Evolutionary conservation across 2,888 invertebrate species (phyloP), one percentile per base, ranked within the genome.

Genomic region (Lasioglossum marginatum): DNA sequence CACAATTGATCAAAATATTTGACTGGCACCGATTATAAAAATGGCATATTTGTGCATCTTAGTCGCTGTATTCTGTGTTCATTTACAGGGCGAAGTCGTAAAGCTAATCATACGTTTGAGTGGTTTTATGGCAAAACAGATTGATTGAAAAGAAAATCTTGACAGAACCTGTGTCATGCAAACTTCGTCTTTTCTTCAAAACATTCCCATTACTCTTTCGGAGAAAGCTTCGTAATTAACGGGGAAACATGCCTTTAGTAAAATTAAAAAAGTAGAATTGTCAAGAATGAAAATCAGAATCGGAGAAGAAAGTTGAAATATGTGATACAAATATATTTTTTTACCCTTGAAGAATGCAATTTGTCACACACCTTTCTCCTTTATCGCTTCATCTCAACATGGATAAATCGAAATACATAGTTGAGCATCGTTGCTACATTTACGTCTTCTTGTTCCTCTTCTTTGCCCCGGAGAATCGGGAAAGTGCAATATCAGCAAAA

Each of bases 141-240:
- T 37, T 68, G 37, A 68, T 68, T 37, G 4, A 27, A 45, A 71
- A 16, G 45, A 40, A 45, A 27, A 71, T 71, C 31, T 31, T 31
- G 63, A 10, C 2, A 2, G 23, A 63, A 66, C 12, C 23, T 23
- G 14, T 19, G 4, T 23, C 43, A 23, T 45, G 4, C 27, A 31
- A 73, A 43, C 75, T 43, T 40, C 16, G 8, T 23, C 37, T 31
- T 74, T 57, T 79, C 70, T 73, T 75, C 14, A 34, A 16, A 37
- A 82, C 77, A 73, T 77, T 77, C 40, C 48, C 45, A 52, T 37
- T 60, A 23, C 40, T 66, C 63, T 57, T 12, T 5, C 16, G 71
- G 83, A 82, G 84, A 84, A 82, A 84, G 83, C 52, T 78, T 71
- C 48, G 19, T 14, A 31, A 79, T 71, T 27, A 16, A 52, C 10